These are phyloP conservation scores for Oceanodroma leucorhoa DNA, from an alignment of 2,797 vertebrate species.

Conservation along the genomic window DNA sequence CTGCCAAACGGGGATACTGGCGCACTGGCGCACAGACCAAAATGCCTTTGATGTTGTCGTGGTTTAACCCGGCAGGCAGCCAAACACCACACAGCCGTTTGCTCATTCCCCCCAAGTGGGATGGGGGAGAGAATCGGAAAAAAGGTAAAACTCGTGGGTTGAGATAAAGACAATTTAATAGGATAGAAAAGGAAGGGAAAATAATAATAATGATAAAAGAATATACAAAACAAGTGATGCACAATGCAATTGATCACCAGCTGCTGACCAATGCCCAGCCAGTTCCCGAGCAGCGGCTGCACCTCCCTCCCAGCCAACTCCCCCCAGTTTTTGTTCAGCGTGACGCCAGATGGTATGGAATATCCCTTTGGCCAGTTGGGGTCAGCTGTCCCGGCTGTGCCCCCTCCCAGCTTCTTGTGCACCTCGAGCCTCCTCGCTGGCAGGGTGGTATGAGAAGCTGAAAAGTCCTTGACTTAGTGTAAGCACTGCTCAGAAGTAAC, in stretches of 20 bases:
- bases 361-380: not conserved
- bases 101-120: not conserved
- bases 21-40: not conserved
- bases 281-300: no score
- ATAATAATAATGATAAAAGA: not conserved
- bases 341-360: not conserved
- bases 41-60: not conserved
- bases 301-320: not conserved
- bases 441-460: not conserved
- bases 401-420: not conserved
- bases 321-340: not conserved
- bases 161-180: not conserved
- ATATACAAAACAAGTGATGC: not conserved
- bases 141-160: not conserved
- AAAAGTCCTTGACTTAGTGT: not conserved
- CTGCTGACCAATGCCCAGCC: not conserved
- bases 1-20: accelerated
- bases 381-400: not conserved
- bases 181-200: not conserved
- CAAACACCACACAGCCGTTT: not conserved
- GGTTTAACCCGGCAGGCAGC: not conserved
- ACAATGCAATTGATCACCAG: not conserved
- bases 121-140: not conserved
- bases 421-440: not conserved
- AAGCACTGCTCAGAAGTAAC: not conserved